These are phyloP conservation scores for Coranthus polyacanthus DNA, from an alignment of 2,797 vertebrate species.

Conservation along the genomic window DNA sequence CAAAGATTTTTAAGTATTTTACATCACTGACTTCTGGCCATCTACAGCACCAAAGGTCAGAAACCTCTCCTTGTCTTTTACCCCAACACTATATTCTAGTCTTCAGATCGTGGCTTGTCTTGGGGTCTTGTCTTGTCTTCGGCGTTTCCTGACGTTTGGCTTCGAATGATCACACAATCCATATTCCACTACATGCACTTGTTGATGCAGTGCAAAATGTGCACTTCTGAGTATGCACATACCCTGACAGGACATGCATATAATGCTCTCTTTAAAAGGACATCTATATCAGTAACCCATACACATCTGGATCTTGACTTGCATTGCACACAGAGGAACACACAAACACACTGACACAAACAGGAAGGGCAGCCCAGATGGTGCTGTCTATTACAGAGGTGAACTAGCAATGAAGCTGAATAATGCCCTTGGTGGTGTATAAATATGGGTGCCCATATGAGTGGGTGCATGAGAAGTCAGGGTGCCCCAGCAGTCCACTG, in stretches of 20 bases:
- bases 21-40: conserved; percentile 12
- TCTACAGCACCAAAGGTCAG: conserved; percentile 44
- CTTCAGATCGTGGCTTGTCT: conserved; percentile 14
- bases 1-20: conserved; percentile 6
- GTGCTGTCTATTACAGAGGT: conserved; percentile 45
- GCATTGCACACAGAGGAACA: conserved; percentile 14
- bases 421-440: conserved; percentile 54
- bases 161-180: conserved; percentile 36
- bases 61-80: too few species aligned
- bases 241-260: not conserved
- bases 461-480: conserved; percentile 57
- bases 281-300: conserved; percentile 26
- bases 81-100: conserved; percentile 39
- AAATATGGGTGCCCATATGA: conserved; percentile 63
- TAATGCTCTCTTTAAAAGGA: conserved; percentile 18
- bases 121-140: conserved; percentile 19
- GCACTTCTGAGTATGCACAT: not conserved
- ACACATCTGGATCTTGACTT: conserved; percentile 33
- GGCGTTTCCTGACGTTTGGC: conserved; percentile 41
- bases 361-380: conserved; percentile 28
- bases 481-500: conserved; percentile 49
- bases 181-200: conserved; percentile 1
- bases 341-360: conserved; percentile 23
- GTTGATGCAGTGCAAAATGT: conserved; percentile 11
- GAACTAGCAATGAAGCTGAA: conserved; percentile 47